Conservation (phyloP, 2,113 vertebrate species). For the Melanerpes formicivorus region DNA sequence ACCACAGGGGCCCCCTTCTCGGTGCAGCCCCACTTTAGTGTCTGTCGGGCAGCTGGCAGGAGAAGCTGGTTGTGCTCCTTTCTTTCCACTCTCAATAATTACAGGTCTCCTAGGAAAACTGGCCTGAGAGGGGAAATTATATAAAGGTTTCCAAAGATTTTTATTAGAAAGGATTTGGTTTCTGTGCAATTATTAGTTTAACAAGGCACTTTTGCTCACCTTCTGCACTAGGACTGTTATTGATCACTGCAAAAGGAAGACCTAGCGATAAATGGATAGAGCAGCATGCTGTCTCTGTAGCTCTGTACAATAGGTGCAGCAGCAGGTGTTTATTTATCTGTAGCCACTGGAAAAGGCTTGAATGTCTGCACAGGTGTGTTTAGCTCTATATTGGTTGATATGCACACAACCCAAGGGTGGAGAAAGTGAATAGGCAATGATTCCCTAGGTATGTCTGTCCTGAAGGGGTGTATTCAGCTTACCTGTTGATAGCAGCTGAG, state of each 20-base stretch:
- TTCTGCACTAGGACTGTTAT: constrained; percentile 10
- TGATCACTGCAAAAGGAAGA: constrained; percentile 25
- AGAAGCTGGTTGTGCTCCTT: not conserved
- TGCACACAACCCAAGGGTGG: not conserved
- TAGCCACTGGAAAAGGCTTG: not conserved
- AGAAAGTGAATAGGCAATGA: not conserved
- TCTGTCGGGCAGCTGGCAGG: not conserved
- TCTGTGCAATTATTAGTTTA: constrained; percentile 55
- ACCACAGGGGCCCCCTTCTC: not conserved
- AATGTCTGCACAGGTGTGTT: not conserved
- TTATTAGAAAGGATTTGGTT: constrained; percentile 54
- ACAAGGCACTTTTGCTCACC: constrained; percentile 36
- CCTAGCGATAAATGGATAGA: not conserved
- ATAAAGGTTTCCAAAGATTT: constrained; percentile 55
- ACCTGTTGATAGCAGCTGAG: not conserved
- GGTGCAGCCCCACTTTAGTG: not conserved
- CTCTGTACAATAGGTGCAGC: not conserved
- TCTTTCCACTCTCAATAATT: constrained; percentile 35
- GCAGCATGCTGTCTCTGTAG: not conserved
- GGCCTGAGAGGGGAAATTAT: constrained; percentile 30
- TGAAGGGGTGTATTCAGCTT: not conserved
- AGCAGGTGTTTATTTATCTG: not conserved
- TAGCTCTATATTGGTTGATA: not conserved
- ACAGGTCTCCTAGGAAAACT: constrained; percentile 51
- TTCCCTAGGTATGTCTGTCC: not conserved